These are phyloP conservation scores for Schizopygopsis malacanthus DNA, from an alignment of 2,797 vertebrate species.

Conservation along the genomic window DNA sequence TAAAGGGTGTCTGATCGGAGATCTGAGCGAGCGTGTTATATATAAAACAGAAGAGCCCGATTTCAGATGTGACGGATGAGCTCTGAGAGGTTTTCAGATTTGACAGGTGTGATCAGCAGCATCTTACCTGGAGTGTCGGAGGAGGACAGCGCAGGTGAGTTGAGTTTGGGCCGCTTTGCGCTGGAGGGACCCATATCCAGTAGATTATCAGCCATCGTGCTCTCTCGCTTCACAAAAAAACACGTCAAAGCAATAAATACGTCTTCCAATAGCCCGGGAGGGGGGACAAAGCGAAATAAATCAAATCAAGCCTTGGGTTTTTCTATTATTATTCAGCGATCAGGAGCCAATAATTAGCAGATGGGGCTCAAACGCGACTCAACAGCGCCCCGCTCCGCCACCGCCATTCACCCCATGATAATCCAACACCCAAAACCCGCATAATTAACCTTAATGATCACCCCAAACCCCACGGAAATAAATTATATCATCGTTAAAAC, in stretches of 20 bases:
- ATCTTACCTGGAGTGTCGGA: constrained; percentile 93
- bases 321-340: constrained; percentile 50
- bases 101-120: constrained; percentile 26
- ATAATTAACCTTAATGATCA: constrained; percentile 76
- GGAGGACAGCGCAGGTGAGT: constrained; percentile 92
- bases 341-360: constrained; percentile 50
- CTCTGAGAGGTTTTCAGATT: neutral
- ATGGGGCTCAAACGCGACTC: constrained; percentile 77
- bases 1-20: neutral
- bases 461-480: constrained; percentile 42
- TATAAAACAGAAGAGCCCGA: neutral
- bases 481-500: constrained; percentile 44
- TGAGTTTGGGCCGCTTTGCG: constrained; percentile 95
- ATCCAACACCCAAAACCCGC: constrained; percentile 84
- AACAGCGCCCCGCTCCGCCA: constrained; percentile 92
- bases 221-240: constrained; percentile 32
- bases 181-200: constrained; percentile 94
- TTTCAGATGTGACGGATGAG: neutral
- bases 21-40: neutral
- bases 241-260: constrained; percentile 30
- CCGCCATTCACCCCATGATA: constrained; percentile 86
- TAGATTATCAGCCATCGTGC: constrained; percentile 93
- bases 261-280: constrained; percentile 22
- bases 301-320: constrained; percentile 44
- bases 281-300: constrained; percentile 53